phyloP scores from a whole-genome alignment of 2,888 invertebrate species.

The Pollenia labialis region DNA sequence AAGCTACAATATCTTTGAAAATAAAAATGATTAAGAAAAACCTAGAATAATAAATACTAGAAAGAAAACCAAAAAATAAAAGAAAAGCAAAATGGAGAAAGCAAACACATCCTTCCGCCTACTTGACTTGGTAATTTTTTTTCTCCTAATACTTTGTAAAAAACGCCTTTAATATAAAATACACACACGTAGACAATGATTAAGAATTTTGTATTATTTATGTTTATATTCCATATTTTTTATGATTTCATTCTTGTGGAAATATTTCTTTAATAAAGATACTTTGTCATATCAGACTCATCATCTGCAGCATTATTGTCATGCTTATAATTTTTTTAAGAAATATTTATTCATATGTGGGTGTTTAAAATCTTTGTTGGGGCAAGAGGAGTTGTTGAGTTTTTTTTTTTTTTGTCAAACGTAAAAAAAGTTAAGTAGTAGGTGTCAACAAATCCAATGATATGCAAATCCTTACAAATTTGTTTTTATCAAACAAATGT shows the following conservation, averaged over 20 bases:
- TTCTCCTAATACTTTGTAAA: neutral
- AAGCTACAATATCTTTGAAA: slow-evolving; percentile 27
- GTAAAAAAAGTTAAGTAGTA: slow-evolving; percentile 47
- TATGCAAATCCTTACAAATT: slow-evolving; percentile 73
- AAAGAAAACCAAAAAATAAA: neutral
- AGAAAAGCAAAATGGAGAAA: slow-evolving; percentile 10
- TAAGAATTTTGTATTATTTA: slow-evolving; percentile 41
- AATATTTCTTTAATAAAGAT: slow-evolving; percentile 53
- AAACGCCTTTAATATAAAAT: slow-evolving; percentile 17
- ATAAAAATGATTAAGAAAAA: slow-evolving; percentile 20
- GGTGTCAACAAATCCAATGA: slow-evolving; percentile 68
- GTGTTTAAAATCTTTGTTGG: neutral
- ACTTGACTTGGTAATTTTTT: slow-evolving; percentile 18
- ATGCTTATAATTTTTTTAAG: slow-evolving; percentile 29
- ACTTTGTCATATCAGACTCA: slow-evolving; percentile 47
- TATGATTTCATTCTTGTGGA: neutral
- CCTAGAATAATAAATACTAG: slow-evolving; percentile 29
- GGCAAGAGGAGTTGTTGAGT: neutral
- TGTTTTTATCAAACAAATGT: slow-evolving; percentile 65
- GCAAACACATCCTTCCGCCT: slow-evolving; percentile 39
- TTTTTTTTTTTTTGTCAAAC: neutral
- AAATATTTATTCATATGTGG: neutral
- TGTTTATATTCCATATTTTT: neutral
- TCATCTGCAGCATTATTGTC: slow-evolving; percentile 22
- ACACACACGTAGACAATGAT: slow-evolving; percentile 15